These are phyloP conservation scores for Tribolium castaneum DNA, from an alignment of 1,140 invertebrate genomes.

Conservation along the genomic window DNA sequence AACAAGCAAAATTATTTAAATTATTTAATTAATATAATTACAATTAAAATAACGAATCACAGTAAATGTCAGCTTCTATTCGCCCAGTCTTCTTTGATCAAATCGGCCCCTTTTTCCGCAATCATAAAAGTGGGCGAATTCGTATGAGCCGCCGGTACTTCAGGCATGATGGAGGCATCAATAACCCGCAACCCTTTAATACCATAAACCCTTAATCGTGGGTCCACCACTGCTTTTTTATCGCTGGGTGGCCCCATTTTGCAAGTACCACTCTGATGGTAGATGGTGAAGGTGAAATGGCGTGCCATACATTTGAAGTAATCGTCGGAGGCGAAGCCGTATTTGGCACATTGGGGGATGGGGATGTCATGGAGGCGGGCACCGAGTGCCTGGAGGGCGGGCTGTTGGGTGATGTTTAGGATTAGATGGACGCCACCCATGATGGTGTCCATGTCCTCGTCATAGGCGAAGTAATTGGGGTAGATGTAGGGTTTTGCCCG, in stretches of 20 bases:
- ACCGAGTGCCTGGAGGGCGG: constrained; percentile 61
- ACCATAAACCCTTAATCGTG: constrained; percentile 76
- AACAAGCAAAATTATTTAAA: neutral
- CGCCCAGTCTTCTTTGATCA: constrained; percentile 62
- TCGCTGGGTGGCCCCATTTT: constrained; percentile 84
- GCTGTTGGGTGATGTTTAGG: constrained; percentile 60
- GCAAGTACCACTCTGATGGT: constrained; percentile 83
- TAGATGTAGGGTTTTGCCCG: constrained; percentile 82
- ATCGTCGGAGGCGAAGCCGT: constrained; percentile 77
- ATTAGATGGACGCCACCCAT: constrained; percentile 61
- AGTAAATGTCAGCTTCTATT: neutral
- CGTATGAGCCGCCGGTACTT: constrained; percentile 72
- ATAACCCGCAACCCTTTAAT: constrained; percentile 74
- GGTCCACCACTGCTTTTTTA: constrained; percentile 77
- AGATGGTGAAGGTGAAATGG: constrained; percentile 78
- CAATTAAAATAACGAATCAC: constrained; percentile 27
- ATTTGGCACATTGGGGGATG: constrained; percentile 81
- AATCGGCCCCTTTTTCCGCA: constrained; percentile 76
- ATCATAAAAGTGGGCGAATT: constrained; percentile 78
- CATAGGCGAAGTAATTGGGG: constrained; percentile 80
- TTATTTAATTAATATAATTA: constrained; percentile 1
- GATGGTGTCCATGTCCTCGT: constrained; percentile 63
- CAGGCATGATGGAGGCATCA: constrained; percentile 76
- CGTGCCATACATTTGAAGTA: constrained; percentile 81
- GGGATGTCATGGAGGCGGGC: constrained; percentile 70